Percentiles rank a stretch among this genome's conserved stretches.
phyloP scores from a whole-genome alignment of 2,888 invertebrate genomes.

The Acanthosoma haemorrhoidale region DNA sequence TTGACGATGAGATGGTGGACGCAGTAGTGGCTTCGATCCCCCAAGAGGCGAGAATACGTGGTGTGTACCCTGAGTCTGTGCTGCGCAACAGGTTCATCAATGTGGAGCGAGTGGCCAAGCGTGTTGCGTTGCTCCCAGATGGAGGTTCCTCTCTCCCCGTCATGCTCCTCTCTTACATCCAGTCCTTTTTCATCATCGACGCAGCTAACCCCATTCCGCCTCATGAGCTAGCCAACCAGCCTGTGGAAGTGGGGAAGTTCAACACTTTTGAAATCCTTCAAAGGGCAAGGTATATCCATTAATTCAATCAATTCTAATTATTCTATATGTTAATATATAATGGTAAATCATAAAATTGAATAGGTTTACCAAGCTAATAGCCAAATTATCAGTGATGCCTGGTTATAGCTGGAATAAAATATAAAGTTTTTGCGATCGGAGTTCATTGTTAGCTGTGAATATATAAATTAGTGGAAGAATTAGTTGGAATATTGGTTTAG shows the following conservation, averaged over 20 bases:
- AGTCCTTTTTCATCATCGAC: constrained; percentile 74
- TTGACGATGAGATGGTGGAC: constrained; percentile 72
- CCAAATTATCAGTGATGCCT: no score
- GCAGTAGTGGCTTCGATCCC: constrained; percentile 75
- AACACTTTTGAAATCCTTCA: constrained; percentile 85
- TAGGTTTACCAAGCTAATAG: no score
- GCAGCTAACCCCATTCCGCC: constrained; percentile 63
- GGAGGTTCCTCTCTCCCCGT: constrained; percentile 78
- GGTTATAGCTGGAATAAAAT: no score
- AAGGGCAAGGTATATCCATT: constrained; percentile 74
- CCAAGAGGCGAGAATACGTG: constrained; percentile 65
- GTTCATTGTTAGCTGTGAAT: no score
- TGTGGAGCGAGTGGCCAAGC: constrained; percentile 73
- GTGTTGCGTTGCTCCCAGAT: constrained; percentile 81
- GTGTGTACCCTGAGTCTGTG: constrained; percentile 83
- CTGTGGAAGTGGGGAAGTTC: constrained; percentile 63
- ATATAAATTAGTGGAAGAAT: no score
- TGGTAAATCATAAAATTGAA: no score
- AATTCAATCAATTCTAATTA: no score
- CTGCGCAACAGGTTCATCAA: constrained; percentile 72
- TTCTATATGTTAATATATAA: no score
- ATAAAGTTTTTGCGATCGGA: no score
- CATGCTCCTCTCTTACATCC: constrained; percentile 81
- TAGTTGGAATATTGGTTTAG: no score
- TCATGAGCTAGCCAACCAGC: constrained; percentile 66